Evolutionary conservation across 1,140 invertebrate species (phyloP).

Genomic region (Drosophila ogumai): DNA sequence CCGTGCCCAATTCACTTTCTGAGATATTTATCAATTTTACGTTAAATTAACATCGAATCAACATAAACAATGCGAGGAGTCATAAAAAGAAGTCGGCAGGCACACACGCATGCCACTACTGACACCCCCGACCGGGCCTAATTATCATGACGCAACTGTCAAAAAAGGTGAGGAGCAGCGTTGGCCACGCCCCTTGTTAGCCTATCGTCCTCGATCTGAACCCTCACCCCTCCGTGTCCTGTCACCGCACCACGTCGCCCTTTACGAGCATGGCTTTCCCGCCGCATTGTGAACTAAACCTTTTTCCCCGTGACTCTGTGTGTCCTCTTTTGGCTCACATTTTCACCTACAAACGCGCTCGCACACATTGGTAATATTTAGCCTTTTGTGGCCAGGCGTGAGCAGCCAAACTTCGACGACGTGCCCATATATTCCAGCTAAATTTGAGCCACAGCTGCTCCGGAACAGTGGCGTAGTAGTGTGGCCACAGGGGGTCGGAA

Average conservation of each 20-base stretch:
- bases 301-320: constrained; percentile 23
- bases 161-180: constrained; percentile 47
- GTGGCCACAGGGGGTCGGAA: constrained; percentile 13
- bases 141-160: constrained; percentile 83
- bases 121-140: constrained; percentile 63
- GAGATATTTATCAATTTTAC: constrained; percentile 80
- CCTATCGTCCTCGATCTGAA: constrained; percentile 33
- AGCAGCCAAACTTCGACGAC: constrained; percentile 67
- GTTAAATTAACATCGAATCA: constrained; percentile 80
- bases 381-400: constrained; percentile 75
- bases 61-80: constrained; percentile 72
- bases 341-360: constrained; percentile 50
- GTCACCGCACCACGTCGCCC: constrained; percentile 45
- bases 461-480: constrained; percentile 47
- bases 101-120: constrained; percentile 69
- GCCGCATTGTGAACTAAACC: constrained; percentile 29
- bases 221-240: constrained; percentile 27
- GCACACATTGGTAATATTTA: constrained; percentile 40
- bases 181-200: constrained; percentile 60
- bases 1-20: constrained; percentile 7
- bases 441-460: constrained; percentile 64
- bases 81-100: constrained; percentile 67
- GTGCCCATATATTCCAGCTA: constrained; percentile 74
- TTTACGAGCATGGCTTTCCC: constrained; percentile 53
- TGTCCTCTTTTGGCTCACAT: constrained; percentile 49